These are phyloP conservation scores for Acomys russatus DNA, from an alignment of 2,797 vertebrate species.

Conservation along the genomic window DNA sequence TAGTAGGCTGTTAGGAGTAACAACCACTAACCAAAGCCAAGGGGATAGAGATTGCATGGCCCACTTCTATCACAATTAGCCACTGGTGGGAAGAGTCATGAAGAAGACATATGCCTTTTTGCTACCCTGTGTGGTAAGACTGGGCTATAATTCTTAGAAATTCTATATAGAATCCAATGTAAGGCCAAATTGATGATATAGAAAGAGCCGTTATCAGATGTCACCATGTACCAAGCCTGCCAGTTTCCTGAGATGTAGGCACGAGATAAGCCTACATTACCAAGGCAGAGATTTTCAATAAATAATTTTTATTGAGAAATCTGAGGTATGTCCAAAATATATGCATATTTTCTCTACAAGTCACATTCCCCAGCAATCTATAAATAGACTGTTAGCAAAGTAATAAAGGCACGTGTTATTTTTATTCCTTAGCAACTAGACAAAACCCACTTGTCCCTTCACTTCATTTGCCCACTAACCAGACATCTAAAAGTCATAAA, in stretches of 20 bases:
- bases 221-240: neutral
- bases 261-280: neutral
- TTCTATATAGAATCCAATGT: neutral
- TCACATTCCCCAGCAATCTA: slow-evolving; percentile 73
- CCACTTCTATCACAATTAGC: neutral
- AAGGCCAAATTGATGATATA: neutral
- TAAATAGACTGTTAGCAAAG: slow-evolving; percentile 73
- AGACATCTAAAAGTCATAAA: slow-evolving; percentile 74
- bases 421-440: slow-evolving; percentile 80
- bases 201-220: neutral
- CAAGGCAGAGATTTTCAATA: neutral
- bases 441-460: slow-evolving; percentile 65
- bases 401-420: slow-evolving; percentile 74
- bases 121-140: neutral
- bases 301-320: slow-evolving; percentile 39
- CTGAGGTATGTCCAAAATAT: slow-evolving; percentile 66
- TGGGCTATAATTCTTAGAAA: neutral
- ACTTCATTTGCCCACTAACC: slow-evolving; percentile 74
- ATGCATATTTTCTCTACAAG: slow-evolving; percentile 47
- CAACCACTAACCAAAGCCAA: neutral
- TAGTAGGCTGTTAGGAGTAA: neutral
- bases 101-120: neutral
- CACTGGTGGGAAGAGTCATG: neutral
- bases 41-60: neutral
- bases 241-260: neutral